Base-by-base conservation (phyloP, 2,113 vertebrate genomes). In the Anarrhichthys ocellatus region DNA sequence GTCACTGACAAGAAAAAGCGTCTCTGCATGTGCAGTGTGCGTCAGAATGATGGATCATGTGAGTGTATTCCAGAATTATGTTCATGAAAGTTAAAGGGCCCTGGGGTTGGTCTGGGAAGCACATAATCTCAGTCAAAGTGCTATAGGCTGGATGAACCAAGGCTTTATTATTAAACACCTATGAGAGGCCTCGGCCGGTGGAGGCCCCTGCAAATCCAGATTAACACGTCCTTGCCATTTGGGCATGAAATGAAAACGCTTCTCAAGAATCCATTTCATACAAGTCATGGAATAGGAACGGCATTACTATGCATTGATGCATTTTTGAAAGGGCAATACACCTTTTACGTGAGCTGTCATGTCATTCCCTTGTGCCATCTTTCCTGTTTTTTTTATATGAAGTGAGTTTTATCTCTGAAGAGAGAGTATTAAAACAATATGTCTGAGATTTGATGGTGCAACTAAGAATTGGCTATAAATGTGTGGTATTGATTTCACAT, bases 161-260 rank as follows among this genome's bases (percentile, higher is more conserved):
- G 82, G 78, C 86, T 94, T 91, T 88, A 93, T 94, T 94, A 95
- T 95, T 92, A 95, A 95, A 95, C 94, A 95, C 95, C 94, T 95
- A 91, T 69, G 62, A 90, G 90, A 92, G 83, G 80, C 76, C 84
- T 64, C 34, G 73, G 64, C 84, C 85, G 73, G 80, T 87, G 84
- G 76, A 87, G 84, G 80, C 79, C 84, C 52, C 69, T 72, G 79
- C 90, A 87, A 83, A 89, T 91, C 88, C 62, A 89, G 80, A 75
- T 88, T 70, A 88, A 89, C 63, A 92, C 88, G 71, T 79, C 80
- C 66, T 90, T 87, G 73, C 86, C 81, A 81, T 92, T 91, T 92
- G 92, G 88, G 83, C 91, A 91, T 92, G 90, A 92, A 87, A 92
- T 93, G 83, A 89, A 89, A 91, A 91, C 64, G 38, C 36, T 84